phyloP scores from a whole-genome alignment of 2,888 invertebrate species.

The Serrognathus titanus region DNA sequence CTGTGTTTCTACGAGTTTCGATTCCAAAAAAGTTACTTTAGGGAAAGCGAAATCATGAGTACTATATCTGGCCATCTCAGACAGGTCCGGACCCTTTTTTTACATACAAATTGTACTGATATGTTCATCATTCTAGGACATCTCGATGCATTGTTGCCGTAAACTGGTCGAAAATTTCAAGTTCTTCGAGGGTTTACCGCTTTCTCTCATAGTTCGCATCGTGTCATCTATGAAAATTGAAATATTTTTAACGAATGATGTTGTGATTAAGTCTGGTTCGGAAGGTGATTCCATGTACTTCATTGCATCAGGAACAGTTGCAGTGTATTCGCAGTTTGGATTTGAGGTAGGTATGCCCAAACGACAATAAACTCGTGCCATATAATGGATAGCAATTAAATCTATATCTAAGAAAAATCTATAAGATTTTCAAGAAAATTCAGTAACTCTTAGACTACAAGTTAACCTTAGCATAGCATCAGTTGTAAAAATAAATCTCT shows the following conservation, averaged over 20 bases:
- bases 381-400: too few relatives aligned
- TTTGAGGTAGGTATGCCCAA: constrained; percentile 37
- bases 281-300: constrained; percentile 57
- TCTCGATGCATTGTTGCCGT: constrained; percentile 54
- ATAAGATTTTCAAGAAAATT: too few relatives aligned
- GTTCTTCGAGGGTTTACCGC: constrained; percentile 53
- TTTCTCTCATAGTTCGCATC: constrained; percentile 50
- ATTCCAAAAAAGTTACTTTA: constrained; percentile 57
- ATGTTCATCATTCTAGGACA: constrained; percentile 42
- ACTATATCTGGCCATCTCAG: constrained; percentile 54
- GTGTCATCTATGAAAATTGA: constrained; percentile 52
- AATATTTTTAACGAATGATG: constrained; percentile 54
- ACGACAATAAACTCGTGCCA: too few relatives aligned
- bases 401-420: too few relatives aligned
- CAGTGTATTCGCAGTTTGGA: constrained; percentile 52
- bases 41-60: constrained; percentile 53
- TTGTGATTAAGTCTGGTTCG: constrained; percentile 53
- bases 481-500: too few relatives aligned
- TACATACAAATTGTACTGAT: too few relatives aligned
- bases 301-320: constrained; percentile 56
- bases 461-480: too few relatives aligned
- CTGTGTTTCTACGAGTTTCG: constrained; percentile 57
- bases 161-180: constrained; percentile 55
- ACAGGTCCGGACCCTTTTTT: constrained; percentile 31
- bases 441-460: too few relatives aligned